Conservation (phyloP, 1,140 invertebrate species). For the Listronotus bonariensis region DNA sequence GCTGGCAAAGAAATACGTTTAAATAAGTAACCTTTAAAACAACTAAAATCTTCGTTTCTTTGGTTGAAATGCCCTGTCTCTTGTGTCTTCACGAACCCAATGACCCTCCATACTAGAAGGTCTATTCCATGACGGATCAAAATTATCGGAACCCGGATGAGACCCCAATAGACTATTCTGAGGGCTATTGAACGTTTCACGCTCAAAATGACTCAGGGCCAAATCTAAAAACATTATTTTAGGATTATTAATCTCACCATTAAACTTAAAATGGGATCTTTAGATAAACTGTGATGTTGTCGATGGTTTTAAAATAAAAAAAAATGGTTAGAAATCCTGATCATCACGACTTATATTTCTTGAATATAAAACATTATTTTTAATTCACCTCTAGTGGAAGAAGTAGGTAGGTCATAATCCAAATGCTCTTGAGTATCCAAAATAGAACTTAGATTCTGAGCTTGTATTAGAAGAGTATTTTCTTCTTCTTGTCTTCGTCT, state of each 20-base stretch:
- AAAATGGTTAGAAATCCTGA: no score
- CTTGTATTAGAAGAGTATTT: conserved; percentile 5
- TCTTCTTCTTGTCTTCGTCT: conserved; percentile 10
- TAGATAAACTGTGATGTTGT: no score
- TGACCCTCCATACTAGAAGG: conserved; percentile 1
- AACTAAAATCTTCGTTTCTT: conserved; percentile 7
- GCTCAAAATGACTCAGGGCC: not conserved
- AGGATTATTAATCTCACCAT: not conserved
- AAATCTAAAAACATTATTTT: conserved; percentile 1
- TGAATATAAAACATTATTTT: no score
- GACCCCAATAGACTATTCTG: not conserved
- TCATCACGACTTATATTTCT: no score
- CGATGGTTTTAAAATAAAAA: no score
- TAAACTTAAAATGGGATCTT: not conserved
- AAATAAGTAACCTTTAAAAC: not conserved
- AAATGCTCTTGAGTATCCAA: conserved; percentile 15
- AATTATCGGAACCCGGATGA: conserved; percentile 1
- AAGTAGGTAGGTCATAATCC: conserved; percentile 5
- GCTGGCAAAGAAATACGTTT: no score
- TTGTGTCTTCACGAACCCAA: conserved; percentile 6
- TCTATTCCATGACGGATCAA: conserved; percentile 1
- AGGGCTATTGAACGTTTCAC: not conserved
- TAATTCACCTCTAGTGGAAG: conserved; percentile 19
- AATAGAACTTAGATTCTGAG: conserved; percentile 13
- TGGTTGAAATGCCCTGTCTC: not conserved